Conservation (phyloP, 2,113 vertebrate species). For the Ceyx cyanopectus region DNA sequence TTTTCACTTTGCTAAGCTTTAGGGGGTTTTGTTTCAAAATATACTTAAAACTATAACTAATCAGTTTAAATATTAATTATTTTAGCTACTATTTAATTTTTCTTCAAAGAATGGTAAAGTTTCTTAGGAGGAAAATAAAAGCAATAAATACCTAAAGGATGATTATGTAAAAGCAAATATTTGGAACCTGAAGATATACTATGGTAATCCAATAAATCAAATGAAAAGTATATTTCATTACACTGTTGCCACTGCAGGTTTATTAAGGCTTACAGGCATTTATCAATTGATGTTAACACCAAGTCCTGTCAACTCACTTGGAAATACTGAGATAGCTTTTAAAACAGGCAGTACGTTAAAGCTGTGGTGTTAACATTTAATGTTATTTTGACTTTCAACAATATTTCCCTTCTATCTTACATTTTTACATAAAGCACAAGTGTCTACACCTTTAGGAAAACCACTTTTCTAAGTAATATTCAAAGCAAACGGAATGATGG, state of each 20-base stretch:
- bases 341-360: no score
- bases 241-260: no score
- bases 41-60: neutral
- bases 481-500: neutral
- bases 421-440: slow-evolving; percentile 6
- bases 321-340: no score
- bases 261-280: no score
- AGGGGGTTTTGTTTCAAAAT: neutral
- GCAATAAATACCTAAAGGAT: neutral
- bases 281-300: no score
- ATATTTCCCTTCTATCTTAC: neutral
- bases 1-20: neutral
- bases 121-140: neutral
- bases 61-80: neutral
- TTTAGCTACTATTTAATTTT: neutral
- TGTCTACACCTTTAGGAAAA: neutral
- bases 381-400: no score
- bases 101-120: neutral
- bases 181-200: neutral
- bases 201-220: neutral
- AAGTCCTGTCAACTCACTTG: no score
- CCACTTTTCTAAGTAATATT: neutral
- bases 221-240: no score
- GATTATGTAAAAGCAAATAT: neutral
- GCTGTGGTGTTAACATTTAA: no score